Percentiles rank a stretch among this genome's conserved stretches.
Conservation (phyloP, 2,797 vertebrate genomes). For the Chaetophractus vellerosus region DNA sequence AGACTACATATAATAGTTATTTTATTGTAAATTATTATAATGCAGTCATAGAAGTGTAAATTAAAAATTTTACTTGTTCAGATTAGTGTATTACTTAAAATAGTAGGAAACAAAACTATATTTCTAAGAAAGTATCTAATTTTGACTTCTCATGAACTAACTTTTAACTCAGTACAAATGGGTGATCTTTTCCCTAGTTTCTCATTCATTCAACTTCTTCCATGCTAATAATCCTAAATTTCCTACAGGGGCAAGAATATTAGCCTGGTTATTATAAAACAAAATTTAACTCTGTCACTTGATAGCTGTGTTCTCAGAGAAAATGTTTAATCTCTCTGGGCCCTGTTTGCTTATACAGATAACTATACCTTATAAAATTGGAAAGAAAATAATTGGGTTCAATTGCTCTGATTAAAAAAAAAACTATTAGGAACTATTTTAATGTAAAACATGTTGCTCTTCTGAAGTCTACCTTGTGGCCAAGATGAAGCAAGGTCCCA, state of each 20-base stretch:
- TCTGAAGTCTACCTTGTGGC: background rate
- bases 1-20: conserved; percentile 23
- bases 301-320: background rate
- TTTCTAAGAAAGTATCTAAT: conserved; percentile 8
- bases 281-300: conserved; percentile 46
- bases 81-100: background rate
- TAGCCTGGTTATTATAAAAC: background rate
- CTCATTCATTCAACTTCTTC: background rate
- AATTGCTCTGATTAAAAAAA: background rate
- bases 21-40: conserved; percentile 62
- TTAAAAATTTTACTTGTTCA: conserved; percentile 48
- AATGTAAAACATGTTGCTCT: conserved; percentile 57
- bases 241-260: background rate
- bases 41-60: conserved; percentile 16
- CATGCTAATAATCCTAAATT: conserved; percentile 25
- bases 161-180: background rate
- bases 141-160: conserved; percentile 45
- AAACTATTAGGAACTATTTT: background rate
- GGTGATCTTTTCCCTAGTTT: background rate
- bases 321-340: conserved; percentile 51
- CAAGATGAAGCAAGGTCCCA: background rate
- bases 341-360: conserved; percentile 24
- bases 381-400: conserved; percentile 62
- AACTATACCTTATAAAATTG: conserved; percentile 14
- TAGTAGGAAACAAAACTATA: background rate